phyloP scores from a whole-genome alignment of 1,140 invertebrate genomes.

The Aphelinus atriplicis region DNA sequence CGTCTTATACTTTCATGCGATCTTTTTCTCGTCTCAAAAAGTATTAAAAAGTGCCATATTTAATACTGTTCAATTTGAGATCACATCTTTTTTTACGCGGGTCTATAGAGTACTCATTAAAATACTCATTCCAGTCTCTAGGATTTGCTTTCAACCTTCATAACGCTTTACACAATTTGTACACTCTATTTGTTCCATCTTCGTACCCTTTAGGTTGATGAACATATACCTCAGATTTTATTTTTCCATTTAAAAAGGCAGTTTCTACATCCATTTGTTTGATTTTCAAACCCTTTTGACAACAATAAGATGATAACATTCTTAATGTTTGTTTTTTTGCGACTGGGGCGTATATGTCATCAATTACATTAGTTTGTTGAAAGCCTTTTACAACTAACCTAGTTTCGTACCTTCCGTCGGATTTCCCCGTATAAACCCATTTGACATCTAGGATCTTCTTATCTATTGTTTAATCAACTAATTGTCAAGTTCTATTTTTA shows the following conservation, averaged over 20 bases:
- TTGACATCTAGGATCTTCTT: constrained; percentile 39
- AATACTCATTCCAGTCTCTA: constrained; percentile 47
- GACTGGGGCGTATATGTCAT: constrained; percentile 44
- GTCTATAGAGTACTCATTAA: constrained; percentile 30
- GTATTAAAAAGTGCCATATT: too few relatives aligned
- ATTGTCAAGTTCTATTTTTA: constrained; percentile 40
- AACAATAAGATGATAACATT: constrained; percentile 35
- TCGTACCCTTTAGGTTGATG: constrained; percentile 53
- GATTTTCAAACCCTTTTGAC: constrained; percentile 38
- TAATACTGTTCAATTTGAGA: too few relatives aligned
- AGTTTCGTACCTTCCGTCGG: constrained; percentile 38
- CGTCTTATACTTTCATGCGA: too few relatives aligned
- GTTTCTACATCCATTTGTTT: constrained; percentile 55
- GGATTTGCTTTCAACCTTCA: constrained; percentile 52
- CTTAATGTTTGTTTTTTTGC: constrained; percentile 35
- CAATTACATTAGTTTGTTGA: constrained; percentile 35
- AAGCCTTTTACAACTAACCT: constrained; percentile 39
- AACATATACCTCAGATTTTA: constrained; percentile 57
- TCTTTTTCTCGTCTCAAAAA: too few relatives aligned
- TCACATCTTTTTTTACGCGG: too few relatives aligned
- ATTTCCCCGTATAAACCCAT: constrained; percentile 44
- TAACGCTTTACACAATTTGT: constrained; percentile 47
- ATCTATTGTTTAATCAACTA: constrained; percentile 34
- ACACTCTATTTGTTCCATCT: constrained; percentile 42
- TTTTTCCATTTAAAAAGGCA: constrained; percentile 57